phyloP scores from a whole-genome alignment of 2,113 vertebrate species.

The Scortum barcoo region DNA sequence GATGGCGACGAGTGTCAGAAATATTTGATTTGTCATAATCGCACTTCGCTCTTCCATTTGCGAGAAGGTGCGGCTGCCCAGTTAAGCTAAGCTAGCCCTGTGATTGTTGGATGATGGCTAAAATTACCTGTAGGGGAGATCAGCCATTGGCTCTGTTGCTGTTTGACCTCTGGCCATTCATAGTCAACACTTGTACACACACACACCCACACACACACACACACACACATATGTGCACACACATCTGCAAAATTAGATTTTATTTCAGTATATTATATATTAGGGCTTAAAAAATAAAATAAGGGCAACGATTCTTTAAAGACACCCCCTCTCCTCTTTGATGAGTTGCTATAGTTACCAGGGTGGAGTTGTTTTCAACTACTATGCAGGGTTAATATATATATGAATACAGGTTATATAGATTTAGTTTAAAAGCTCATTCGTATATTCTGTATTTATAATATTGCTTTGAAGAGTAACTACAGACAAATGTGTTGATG shows the following conservation, averaged over 20 bases:
- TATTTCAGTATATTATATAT: neutral
- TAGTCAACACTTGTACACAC: neutral
- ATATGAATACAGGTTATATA: too few species aligned
- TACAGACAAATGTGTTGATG: too few species aligned
- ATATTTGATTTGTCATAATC: constrained; percentile 60
- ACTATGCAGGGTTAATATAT: too few species aligned
- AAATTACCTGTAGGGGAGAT: neutral
- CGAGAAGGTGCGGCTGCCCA: constrained; percentile 6
- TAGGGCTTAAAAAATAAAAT: neutral
- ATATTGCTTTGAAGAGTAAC: neutral
- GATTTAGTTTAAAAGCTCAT: too few species aligned
- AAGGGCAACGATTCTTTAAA: too few species aligned
- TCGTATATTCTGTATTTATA: neutral
- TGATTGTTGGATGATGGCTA: constrained; percentile 38
- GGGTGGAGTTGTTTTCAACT: too few species aligned
- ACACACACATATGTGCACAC: neutral
- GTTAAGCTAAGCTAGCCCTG: neutral
- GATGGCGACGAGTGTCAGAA: constrained; percentile 35
- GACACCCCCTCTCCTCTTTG: neutral
- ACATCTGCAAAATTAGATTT: neutral
- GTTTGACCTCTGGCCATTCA: neutral
- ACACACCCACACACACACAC: neutral
- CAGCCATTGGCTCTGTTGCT: constrained; percentile 18
- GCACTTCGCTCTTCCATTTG: neutral
- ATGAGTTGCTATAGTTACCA: neutral